Evolutionary conservation across 2,797 vertebrate genomes (phyloP).

Genomic region (Gambusia yucatana): DNA sequence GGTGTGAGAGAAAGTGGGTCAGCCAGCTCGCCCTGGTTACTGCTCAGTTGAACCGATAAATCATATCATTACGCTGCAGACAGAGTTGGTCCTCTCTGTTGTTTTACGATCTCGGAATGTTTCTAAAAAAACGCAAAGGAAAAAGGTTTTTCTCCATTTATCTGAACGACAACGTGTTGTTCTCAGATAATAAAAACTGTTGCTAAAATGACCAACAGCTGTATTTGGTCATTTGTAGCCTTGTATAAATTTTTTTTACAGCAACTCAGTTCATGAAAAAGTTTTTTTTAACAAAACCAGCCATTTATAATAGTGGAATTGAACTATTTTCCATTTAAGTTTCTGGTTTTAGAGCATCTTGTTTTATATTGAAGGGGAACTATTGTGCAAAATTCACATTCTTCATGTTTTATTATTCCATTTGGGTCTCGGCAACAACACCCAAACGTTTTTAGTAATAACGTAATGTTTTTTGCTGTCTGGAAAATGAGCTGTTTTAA

Average conservation of each 20-base stretch:
- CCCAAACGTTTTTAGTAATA: too few species aligned
- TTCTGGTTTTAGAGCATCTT: not conserved
- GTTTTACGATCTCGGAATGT: slow-evolving; percentile 15
- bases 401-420: not conserved
- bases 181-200: not conserved
- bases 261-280: not conserved
- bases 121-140: not conserved
- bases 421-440: not conserved
- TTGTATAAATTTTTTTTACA: not conserved
- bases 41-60: slow-evolving; percentile 55
- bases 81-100: not conserved
- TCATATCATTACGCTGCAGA: slow-evolving; percentile 38
- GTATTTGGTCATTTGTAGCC: too few species aligned
- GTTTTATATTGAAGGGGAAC: not conserved
- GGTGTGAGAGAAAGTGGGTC: slow-evolving; percentile 59
- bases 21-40: slow-evolving; percentile 61
- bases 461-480: too few species aligned
- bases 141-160: not conserved
- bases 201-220: not conserved
- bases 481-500: too few species aligned
- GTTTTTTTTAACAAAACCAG: not conserved
- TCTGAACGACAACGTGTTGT: too few species aligned
- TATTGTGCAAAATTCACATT: too few species aligned
- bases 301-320: not conserved
- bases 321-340: not conserved